Evolutionary conservation across 2,797 vertebrate genomes (phyloP).

Genomic region (Acrocephalus scirpaceus): DNA sequence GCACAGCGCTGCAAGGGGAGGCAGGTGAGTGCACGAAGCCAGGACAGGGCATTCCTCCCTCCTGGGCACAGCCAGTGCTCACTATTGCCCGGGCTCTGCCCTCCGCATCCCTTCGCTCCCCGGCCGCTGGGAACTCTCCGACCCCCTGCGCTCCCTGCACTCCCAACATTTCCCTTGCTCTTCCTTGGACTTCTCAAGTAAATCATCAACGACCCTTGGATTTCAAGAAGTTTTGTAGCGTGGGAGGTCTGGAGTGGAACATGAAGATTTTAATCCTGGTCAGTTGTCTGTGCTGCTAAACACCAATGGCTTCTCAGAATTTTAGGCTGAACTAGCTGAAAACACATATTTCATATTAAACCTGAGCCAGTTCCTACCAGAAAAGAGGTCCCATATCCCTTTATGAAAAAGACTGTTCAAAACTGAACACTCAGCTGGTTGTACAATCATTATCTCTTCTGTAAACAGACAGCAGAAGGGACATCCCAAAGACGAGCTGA

Average conservation of each 20-base stretch:
- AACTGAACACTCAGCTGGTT: neutral
- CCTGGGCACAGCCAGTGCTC: neutral
- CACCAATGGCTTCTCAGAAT: neutral
- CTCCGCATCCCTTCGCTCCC: neutral
- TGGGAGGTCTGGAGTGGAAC: neutral
- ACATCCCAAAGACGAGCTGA: neutral
- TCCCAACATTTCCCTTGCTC: neutral
- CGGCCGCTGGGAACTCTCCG: neutral
- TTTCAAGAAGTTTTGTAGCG: accelerated
- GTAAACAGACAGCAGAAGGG: neutral
- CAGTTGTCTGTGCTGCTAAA: neutral
- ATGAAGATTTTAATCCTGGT: neutral
- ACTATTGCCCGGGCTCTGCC: accelerated
- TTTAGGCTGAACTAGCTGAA: accelerated
- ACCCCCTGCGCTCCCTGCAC: neutral
- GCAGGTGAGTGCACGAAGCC: neutral
- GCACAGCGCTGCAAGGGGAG: accelerated
- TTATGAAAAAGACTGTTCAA: neutral
- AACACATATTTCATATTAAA: neutral
- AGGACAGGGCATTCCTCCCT: accelerated
- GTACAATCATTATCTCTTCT: neutral
- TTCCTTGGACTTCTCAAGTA: neutral
- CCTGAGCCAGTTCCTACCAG: neutral
- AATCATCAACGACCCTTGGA: neutral
- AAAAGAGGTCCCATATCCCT: neutral